These are phyloP conservation scores for Agelaius phoeniceus DNA, from an alignment of 2,113 vertebrate genomes.

Conservation along the genomic window DNA sequence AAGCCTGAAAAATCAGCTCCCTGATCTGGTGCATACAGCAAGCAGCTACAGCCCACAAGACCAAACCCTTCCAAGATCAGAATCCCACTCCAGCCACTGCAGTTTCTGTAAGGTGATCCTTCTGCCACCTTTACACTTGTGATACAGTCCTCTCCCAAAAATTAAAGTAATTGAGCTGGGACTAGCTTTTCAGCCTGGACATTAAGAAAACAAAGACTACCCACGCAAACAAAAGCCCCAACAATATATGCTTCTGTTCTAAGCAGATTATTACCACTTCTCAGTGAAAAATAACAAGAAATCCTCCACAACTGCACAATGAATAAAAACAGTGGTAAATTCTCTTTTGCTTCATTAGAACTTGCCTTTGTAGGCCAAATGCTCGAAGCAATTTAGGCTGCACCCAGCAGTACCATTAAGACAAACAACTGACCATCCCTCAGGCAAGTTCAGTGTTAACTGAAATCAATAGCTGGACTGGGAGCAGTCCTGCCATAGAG, in stretches of 20 bases:
- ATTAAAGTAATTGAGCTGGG: not conserved
- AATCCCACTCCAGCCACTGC: not conserved
- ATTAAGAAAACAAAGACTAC: not conserved
- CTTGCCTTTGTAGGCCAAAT: not conserved
- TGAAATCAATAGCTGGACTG: conserved; percentile 38
- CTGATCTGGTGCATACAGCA: not conserved
- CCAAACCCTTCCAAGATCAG: not conserved
- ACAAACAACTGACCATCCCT: conserved; percentile 20
- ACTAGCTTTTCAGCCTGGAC: not conserved
- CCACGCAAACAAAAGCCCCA: not conserved
- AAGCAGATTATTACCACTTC: not conserved
- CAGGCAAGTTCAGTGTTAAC: not conserved
- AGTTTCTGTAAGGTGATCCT: not conserved
- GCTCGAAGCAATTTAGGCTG: conserved; percentile 11
- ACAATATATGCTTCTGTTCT: not conserved
- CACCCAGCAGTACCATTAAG: not conserved
- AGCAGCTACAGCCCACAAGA: not conserved
- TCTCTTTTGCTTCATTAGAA: not conserved
- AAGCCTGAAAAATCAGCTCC: not conserved
- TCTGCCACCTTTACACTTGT: not conserved
- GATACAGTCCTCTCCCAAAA: not conserved
- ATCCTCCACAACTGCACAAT: not conserved
- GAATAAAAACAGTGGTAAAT: not conserved
- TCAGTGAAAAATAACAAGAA: not conserved
- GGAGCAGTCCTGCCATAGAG: not conserved